Conservation (phyloP, 2,797 vertebrate species). For the Sebastes itinus region DNA sequence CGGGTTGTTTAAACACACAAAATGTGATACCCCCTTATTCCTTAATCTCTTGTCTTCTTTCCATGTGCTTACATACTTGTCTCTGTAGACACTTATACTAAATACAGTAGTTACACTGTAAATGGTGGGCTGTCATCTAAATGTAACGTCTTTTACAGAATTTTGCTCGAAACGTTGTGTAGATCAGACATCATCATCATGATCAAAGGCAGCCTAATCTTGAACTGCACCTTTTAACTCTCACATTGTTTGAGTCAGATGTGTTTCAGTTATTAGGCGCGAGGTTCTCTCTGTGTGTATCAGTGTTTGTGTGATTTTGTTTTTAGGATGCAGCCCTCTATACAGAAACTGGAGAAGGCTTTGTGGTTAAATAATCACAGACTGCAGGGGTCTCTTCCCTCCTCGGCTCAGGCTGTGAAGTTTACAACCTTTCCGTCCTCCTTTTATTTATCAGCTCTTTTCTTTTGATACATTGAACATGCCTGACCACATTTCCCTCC, state of each 20-base stretch:
- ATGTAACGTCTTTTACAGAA: background rate
- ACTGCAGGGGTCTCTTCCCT: slow-evolving; percentile 71
- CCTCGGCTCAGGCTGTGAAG: slow-evolving; percentile 70
- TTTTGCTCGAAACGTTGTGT: background rate
- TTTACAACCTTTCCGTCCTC: slow-evolving; percentile 80
- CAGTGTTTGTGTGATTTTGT: slow-evolving; percentile 47
- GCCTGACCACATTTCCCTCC: slow-evolving; percentile 76
- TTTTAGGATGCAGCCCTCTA: slow-evolving; percentile 62
- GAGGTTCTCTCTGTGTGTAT: background rate
- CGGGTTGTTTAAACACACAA: too few species aligned
- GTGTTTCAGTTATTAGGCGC: slow-evolving; percentile 13
- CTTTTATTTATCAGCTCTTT: slow-evolving; percentile 76
- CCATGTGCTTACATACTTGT: background rate
- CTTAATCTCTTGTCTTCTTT: background rate
- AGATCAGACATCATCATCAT: background rate
- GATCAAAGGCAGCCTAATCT: background rate
- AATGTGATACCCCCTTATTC: background rate
- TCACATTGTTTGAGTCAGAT: slow-evolving; percentile 26
- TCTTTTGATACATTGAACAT: slow-evolving; percentile 74
- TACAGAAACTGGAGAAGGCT: slow-evolving; percentile 52
- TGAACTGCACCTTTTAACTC: background rate
- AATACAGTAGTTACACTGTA: background rate
- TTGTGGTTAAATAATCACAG: slow-evolving; percentile 77
- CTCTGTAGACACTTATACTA: background rate
- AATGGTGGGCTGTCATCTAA: background rate